Evolutionary conservation across 2,797 vertebrate species (phyloP).

Genomic region (Enteromius afrohamiltoni): DNA sequence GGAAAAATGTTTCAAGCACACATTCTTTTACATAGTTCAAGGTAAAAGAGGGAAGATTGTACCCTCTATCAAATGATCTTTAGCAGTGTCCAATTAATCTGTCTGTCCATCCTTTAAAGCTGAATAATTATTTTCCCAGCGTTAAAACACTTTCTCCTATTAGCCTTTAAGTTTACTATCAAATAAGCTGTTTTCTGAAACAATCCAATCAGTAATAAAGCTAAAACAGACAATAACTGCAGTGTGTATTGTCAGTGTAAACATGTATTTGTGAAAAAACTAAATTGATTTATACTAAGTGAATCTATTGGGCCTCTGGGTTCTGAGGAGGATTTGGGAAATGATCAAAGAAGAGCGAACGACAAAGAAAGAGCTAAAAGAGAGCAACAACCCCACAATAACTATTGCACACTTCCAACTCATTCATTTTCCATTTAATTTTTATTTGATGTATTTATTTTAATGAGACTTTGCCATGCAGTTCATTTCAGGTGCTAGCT

Average conservation of each 20-base stretch:
- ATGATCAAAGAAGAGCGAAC: background rate
- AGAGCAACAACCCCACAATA: conserved; percentile 56
- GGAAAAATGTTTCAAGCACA: conserved; percentile 78
- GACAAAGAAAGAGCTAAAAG: background rate
- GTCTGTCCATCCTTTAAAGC: conserved; percentile 34
- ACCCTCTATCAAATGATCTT: conserved; percentile 67
- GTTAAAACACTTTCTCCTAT: background rate
- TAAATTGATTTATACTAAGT: background rate
- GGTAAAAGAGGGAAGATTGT: conserved; percentile 67
- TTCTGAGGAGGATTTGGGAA: background rate
- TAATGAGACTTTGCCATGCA: conserved; percentile 76
- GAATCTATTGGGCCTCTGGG: background rate
- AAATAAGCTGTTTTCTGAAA: background rate
- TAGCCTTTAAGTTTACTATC: background rate
- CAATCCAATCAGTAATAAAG: background rate
- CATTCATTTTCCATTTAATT: conserved; percentile 70
- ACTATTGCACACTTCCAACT: conserved; percentile 66
- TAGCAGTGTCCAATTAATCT: conserved; percentile 62
- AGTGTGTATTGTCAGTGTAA: background rate
- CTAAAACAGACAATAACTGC: background rate
- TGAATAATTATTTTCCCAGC: background rate
- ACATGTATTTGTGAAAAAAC: background rate
- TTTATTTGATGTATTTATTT: conserved; percentile 79
- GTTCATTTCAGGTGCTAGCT: conserved; percentile 72
- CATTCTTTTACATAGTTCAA: conserved; percentile 76